phyloP scores from a whole-genome alignment of 64 coral and sea anemone genomes.

The Montipora capricornis region DNA sequence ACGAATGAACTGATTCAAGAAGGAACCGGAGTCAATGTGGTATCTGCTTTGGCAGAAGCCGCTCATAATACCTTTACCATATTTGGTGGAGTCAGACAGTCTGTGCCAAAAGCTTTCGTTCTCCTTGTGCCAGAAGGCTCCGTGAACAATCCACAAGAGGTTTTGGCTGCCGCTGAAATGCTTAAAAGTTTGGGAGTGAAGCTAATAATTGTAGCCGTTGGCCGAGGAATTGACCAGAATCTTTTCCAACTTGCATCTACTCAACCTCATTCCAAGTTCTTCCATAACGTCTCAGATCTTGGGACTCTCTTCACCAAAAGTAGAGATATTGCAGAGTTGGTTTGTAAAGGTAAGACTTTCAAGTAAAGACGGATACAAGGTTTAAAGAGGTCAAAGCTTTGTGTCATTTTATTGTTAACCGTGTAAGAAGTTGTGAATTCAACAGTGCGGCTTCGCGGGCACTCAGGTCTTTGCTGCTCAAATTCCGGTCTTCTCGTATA shows the following conservation, averaged over 20 bases:
- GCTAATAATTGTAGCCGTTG: conserved; percentile 23
- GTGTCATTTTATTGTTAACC: no score
- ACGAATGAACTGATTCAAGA: conserved; percentile 1
- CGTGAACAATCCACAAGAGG: neutral
- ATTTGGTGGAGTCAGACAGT: conserved; percentile 55
- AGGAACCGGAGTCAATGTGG: conserved; percentile 43
- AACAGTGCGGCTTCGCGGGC: no score
- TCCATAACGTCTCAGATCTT: conserved; percentile 28
- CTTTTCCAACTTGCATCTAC: conserved; percentile 23
- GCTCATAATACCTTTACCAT: conserved; percentile 50
- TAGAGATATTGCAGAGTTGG: conserved; percentile 44
- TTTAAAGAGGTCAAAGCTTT: no score
- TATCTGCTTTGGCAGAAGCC: conserved; percentile 48
- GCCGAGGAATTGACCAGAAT: neutral
- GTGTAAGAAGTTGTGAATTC: no score
- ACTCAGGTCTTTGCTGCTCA: no score
- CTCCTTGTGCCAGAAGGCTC: conserved; percentile 57
- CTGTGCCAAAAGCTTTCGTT: conserved; percentile 58
- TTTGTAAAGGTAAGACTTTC: conserved; percentile 58
- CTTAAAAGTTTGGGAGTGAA: conserved; percentile 65
- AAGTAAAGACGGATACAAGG: neutral
- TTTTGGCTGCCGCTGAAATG: conserved; percentile 11
- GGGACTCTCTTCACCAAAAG: neutral
- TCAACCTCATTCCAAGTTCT: conserved; percentile 46
- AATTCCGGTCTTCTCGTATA: no score